These are phyloP conservation scores for Sternarchorhynchus goeldii DNA, from an alignment of 2,797 vertebrate species.

Conservation along the genomic window DNA sequence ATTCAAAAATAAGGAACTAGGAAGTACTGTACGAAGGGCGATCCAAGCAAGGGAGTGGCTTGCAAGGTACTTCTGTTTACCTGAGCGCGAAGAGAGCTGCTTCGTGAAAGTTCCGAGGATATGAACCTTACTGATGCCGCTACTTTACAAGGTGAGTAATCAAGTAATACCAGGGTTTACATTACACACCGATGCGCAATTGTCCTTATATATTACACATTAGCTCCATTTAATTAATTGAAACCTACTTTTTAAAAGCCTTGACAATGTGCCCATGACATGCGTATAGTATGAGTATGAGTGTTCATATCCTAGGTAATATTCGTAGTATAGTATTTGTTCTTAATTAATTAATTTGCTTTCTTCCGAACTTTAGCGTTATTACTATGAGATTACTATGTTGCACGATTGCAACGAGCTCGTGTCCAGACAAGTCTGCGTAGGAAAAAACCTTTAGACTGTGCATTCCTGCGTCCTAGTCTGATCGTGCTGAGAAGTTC, in stretches of 20 bases:
- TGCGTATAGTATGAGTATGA: not conserved
- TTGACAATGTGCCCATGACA: too few relatives aligned
- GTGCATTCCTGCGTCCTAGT: slow-evolving; percentile 43
- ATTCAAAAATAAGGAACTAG: slow-evolving; percentile 21
- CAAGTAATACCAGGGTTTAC: not conserved
- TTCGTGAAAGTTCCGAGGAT: slow-evolving; percentile 7
- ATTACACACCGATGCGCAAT: not conserved
- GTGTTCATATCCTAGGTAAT: not conserved
- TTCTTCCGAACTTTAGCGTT: not conserved
- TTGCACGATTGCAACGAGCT: not conserved
- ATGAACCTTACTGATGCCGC: slow-evolving; percentile 12
- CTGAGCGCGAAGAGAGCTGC: slow-evolving; percentile 39
- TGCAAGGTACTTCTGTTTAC: slow-evolving; percentile 37
- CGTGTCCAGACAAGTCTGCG: slow-evolving; percentile 50
- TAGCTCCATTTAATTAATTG: not conserved
- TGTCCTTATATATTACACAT: not conserved
- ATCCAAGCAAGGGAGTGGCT: slow-evolving; percentile 44
- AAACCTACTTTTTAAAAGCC: not conserved
- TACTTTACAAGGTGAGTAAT: slow-evolving; percentile 45
- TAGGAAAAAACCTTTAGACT: slow-evolving; percentile 42
- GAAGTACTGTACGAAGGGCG: slow-evolving; percentile 40
- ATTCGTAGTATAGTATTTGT: not conserved
- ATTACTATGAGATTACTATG: not conserved
- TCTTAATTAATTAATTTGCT: not conserved
- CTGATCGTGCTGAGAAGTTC: not conserved